These are phyloP conservation scores for Anthrax anthrax DNA, from an alignment of 2,888 invertebrate genomes.

Conservation along the genomic window DNA sequence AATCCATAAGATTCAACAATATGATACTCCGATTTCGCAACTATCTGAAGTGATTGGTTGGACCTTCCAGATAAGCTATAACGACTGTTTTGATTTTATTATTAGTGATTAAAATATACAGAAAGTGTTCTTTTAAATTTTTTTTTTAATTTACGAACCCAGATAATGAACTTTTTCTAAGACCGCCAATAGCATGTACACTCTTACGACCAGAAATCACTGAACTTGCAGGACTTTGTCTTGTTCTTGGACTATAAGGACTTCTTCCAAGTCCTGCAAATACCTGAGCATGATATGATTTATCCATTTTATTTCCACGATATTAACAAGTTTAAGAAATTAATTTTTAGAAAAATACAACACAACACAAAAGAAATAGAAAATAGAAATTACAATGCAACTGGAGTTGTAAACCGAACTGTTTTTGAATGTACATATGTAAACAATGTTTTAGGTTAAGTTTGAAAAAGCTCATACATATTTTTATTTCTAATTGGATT, in stretches of 20 bases:
- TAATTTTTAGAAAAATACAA: too few species aligned
- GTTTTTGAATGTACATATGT: too few species aligned
- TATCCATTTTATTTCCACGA: conserved; percentile 17
- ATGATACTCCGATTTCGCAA: conserved; percentile 59
- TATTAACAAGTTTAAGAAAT: too few species aligned
- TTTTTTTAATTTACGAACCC: conserved; percentile 15
- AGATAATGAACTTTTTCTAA: conserved; percentile 20
- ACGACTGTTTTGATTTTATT: conserved; percentile 24
- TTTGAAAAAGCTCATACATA: too few species aligned
- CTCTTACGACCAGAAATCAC: conserved; percentile 21
- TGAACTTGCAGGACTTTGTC: conserved; percentile 19
- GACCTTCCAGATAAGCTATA: conserved; percentile 46
- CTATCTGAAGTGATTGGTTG: conserved; percentile 54
- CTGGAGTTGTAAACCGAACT: too few species aligned
- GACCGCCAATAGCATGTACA: conserved; percentile 18
- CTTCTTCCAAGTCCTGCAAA: conserved; percentile 18
- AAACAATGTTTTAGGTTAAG: too few species aligned
- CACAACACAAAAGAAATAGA: too few species aligned
- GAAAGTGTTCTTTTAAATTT: neutral
- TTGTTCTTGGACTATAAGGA: conserved; percentile 19
- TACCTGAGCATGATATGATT: conserved; percentile 22
- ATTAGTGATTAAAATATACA: neutral
- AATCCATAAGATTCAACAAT: conserved; percentile 67
- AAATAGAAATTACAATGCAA: too few species aligned
- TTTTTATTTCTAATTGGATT: too few species aligned